Base-by-base conservation (phyloP, 2,888 invertebrate genomes). In the Rhodophaea formosa region DNA sequence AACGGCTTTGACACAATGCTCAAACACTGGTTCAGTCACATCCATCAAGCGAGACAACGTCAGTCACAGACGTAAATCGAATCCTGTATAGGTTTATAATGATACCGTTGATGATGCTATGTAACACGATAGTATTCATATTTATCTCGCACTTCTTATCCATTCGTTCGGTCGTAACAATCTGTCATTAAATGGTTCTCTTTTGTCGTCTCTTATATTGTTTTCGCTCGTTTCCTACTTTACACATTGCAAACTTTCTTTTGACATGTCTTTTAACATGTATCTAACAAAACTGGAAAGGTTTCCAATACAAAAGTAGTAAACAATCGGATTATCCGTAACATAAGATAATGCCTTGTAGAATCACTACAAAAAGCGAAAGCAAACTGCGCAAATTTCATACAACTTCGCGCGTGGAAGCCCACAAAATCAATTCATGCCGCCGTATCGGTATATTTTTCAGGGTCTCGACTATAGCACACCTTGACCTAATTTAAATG, bases 401-500 rank as follows among this genome's bases (percentile, higher is more conserved):
- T 39, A 8, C 39, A 3, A 8, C 8, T 39, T 23, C 23, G 39
- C 39, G 2, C n/a, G n/a, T n/a, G 39, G 29, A 46, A n/a, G 29
- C 17, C 17, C 17, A 46, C 46, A 46, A 46, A 46, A 46, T 46
- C 46, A 23, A 10, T 17, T 29, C 39, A n/a, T 39, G 39, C 39
- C 17, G 23, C 47, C 30, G 29, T 47, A 30, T 47, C 47, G 1
- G 32, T 49, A 49, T 49, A 14, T 49, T 51, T 35, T 51, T n/a
- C 51, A 8, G 51, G 44, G 53, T 54, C 12, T 43, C 30, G 43
- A 59, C 60, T 61, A 60, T 60, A 56, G 15, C 49, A 56, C 57
- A 62, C 65, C 66, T 65, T 68, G 66, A 65, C 66, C 65, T 61
- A 62, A 66, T 67, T 64, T 60, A 59, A 60, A 61, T 62, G 55